A percentile compares a stretch with the other conserved stretches of the same genome.
phyloP scores from a whole-genome alignment of 2,888 invertebrate genomes.

The Tinea trinotella region DNA sequence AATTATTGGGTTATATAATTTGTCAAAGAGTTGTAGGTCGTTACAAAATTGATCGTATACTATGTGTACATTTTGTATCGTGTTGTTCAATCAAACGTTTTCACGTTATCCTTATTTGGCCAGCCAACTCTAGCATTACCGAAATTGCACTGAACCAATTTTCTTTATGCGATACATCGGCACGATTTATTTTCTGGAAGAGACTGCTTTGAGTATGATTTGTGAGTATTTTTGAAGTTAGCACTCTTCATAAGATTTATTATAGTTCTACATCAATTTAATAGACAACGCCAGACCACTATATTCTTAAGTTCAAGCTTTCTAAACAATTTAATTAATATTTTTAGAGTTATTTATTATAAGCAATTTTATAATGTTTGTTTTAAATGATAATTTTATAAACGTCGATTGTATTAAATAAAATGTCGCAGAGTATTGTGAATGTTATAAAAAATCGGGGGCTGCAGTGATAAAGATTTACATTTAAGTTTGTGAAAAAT shows the following conservation, averaged over 20 bases:
- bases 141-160: slow-evolving; percentile 62
- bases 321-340: background rate
- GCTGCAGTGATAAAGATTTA: too few species aligned
- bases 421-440: too few species aligned
- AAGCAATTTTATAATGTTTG: too few species aligned
- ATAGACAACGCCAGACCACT: background rate
- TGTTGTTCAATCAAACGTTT: slow-evolving; percentile 49
- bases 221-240: slow-evolving; percentile 17
- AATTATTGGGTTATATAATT: background rate
- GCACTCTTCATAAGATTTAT: slow-evolving; percentile 2
- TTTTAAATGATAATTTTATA: too few species aligned
- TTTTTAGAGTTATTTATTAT: too few species aligned
- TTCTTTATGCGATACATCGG: slow-evolving; percentile 51
- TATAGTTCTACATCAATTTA: background rate
- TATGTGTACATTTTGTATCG: slow-evolving; percentile 29
- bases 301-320: background rate
- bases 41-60: slow-evolving; percentile 13
- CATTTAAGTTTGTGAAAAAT: too few species aligned
- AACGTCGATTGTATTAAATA: too few species aligned
- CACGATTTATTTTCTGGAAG: slow-evolving; percentile 37
- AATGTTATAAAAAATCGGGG: too few species aligned
- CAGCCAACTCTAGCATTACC: slow-evolving; percentile 61
- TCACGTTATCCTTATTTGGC: slow-evolving; percentile 36
- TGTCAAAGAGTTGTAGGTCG: background rate
- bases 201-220: slow-evolving; percentile 4